Base-by-base conservation (phyloP, 92 coral and sea anemone genomes). In the Zoanthus gigantus region DNA sequence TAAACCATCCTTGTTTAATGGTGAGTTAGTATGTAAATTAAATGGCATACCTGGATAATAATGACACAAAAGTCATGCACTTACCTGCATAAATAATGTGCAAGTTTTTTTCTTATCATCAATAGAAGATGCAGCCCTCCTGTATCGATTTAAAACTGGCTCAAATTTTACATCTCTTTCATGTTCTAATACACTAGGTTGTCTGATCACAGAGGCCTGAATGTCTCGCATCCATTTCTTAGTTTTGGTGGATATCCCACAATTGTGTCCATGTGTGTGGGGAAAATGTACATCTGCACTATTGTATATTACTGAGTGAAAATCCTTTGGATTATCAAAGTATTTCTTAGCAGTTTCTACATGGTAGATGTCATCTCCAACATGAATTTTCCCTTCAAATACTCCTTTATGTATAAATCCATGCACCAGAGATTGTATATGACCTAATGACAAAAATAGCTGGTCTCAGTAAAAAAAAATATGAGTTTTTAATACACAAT, bases 361-460 rank as follows among this genome's bases (percentile, higher is more conserved):
- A 83, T 95, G 96, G 86, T 90, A 96, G 75, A 87, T 94, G 46
- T 96, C 98, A 77, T 90, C 87, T 46, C 94, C 90, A 42, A 91
- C 91, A 77, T 92, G 98, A 53, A 96, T 91, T 69, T 95, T 96
- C 79, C 99, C 99, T 86, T 95, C 98, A 87, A 96, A 96, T 31
- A 92, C 72, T 28, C 99, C 98, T 45, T 96, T 90, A 37, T 90
- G 89, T 58, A 96, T 94, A 84, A 96, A 96, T 2, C 98, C 99
- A 92, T 96, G 99, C 37, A 92, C 99, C 5, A 67, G 71, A 16
- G 99, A 96, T 3, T 86, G 72, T 50, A 74, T 77, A 76, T 93
- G 84, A 11, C 96, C 99, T 96, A 88, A 69, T 65, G 14, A 32
- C 0, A 78, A 58, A 0, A 50, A 37, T 18, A 7, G 6, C 3